Conservation (phyloP, 2,888 invertebrate species). For the Andrena chrysosceles region DNA sequence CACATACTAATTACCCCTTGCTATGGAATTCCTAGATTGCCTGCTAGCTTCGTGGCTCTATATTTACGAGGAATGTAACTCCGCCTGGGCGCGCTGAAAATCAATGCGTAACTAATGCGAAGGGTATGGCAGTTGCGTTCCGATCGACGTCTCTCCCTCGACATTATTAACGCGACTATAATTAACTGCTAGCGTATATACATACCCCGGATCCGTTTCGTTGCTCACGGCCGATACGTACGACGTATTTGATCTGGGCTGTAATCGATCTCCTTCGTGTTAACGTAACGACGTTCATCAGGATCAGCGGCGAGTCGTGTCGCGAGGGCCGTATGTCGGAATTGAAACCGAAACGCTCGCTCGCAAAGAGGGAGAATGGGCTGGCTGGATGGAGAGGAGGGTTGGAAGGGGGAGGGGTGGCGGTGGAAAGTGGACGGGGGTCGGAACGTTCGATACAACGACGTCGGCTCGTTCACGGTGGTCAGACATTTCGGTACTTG, state of each 20-base stretch:
- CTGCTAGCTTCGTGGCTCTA: background rate
- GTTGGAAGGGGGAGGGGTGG: background rate
- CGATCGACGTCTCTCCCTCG: background rate
- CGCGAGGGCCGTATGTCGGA: constrained; percentile 55
- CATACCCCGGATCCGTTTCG: constrained; percentile 31
- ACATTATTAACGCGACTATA: constrained; percentile 45
- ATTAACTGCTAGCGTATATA: constrained; percentile 54
- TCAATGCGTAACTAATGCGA: background rate
- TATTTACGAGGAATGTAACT: background rate
- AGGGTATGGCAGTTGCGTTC: too few species aligned
- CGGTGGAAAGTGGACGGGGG: constrained; percentile 23
- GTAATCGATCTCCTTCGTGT: constrained; percentile 60
- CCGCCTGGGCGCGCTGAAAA: background rate
- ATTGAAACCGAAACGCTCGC: constrained; percentile 64
- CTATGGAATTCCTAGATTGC: too few species aligned
- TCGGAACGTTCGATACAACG: constrained; percentile 73
- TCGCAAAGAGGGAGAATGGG: constrained; percentile 7
- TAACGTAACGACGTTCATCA: constrained; percentile 62
- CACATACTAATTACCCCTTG: too few species aligned
- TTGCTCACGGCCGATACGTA: constrained; percentile 7
- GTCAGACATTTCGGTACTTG: constrained; percentile 80
- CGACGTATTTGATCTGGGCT: constrained; percentile 53
- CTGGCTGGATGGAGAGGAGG: constrained; percentile 3
- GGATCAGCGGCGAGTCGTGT: constrained; percentile 58
- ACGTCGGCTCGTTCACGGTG: constrained; percentile 74